Evolutionary conservation across 2,113 vertebrate genomes (phyloP).

Genomic region (Tauraco erythrolophus): DNA sequence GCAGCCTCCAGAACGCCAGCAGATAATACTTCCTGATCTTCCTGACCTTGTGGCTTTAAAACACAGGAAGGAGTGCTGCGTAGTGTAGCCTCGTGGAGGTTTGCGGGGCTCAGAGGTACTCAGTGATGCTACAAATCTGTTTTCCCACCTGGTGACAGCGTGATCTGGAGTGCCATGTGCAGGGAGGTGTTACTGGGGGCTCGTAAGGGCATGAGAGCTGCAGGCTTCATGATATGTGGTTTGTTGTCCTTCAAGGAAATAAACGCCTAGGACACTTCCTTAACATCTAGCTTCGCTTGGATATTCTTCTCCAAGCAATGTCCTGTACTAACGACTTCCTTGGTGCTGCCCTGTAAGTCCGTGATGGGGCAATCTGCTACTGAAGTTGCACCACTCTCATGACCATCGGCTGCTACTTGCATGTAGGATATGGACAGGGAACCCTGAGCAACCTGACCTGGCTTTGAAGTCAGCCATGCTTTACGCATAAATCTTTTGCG

Average conservation of each 20-base stretch:
- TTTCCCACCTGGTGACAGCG: neutral
- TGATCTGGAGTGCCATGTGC: neutral
- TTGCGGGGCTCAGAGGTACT: neutral
- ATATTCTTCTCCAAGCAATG: too few relatives aligned
- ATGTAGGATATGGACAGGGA: rapidly evolving
- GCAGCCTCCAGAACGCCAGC: neutral
- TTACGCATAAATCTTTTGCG: neutral
- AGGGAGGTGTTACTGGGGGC: neutral
- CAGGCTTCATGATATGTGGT: neutral
- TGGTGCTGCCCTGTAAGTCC: rapidly evolving
- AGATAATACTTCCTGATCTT: constrained; percentile 21
- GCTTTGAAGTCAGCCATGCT: neutral
- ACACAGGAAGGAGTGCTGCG: rapidly evolving
- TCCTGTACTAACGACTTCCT: neutral
- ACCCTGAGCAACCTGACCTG: neutral
- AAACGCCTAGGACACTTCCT: neutral
- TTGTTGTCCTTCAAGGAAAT: neutral
- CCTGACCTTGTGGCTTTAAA: neutral
- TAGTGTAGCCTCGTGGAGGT: neutral
- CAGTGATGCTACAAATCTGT: neutral
- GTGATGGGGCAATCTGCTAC: rapidly evolving
- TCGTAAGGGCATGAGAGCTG: neutral
- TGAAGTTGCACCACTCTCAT: rapidly evolving
- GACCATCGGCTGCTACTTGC: rapidly evolving
- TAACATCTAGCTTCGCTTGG: neutral